phyloP scores from a whole-genome alignment of 2,888 invertebrate genomes.

The Dusona sp. region DNA sequence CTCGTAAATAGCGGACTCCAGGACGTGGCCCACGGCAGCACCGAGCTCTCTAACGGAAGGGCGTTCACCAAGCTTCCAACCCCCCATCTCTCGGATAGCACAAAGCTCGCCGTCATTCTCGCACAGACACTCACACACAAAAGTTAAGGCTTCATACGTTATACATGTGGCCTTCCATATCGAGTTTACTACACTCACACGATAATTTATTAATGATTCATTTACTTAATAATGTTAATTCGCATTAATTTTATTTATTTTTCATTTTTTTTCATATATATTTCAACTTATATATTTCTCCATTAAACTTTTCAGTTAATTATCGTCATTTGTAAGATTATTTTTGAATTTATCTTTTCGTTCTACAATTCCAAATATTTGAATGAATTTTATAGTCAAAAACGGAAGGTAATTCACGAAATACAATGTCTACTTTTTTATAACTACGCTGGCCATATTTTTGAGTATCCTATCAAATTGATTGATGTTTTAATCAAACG shows the following conservation, averaged over 20 bases:
- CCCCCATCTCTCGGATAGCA: constrained; percentile 46
- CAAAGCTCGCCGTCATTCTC: constrained; percentile 58
- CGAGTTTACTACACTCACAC: neutral
- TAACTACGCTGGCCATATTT: neutral
- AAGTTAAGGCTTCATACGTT: constrained; percentile 56
- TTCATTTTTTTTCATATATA: neutral
- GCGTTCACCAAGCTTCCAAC: constrained; percentile 66
- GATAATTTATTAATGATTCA: neutral
- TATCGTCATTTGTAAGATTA: neutral
- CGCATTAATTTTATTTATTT: neutral
- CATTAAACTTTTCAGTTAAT: neutral
- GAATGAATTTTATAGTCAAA: neutral
- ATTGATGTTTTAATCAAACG: no score
- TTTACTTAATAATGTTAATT: neutral
- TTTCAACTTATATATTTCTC: neutral
- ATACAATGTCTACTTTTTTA: neutral
- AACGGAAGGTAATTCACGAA: neutral
- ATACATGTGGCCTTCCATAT: neutral
- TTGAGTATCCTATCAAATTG: no score
- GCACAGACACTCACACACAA: constrained; percentile 52
- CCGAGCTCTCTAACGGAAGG: constrained; percentile 64
- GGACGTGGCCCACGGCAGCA: constrained; percentile 59
- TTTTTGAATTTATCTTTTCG: neutral
- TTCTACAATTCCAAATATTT: neutral
- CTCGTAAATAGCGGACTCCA: constrained; percentile 61